Evolutionary conservation across 1,140 invertebrate species (phyloP), one percentile per base, ranked within the genome.

Genomic region (Panulirus ornatus): DNA sequence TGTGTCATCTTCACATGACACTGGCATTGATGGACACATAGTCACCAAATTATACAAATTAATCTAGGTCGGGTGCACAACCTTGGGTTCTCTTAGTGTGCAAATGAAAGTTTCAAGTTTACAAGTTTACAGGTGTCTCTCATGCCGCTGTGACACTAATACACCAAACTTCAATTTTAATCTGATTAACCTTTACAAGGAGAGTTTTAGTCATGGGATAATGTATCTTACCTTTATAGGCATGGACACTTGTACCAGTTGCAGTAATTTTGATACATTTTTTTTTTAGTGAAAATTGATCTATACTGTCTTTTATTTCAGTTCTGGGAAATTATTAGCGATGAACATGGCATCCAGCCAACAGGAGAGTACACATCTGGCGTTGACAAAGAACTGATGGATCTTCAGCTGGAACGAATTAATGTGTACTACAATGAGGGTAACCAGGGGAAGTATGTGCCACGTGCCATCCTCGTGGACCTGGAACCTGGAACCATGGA

Each of bases 311-410:
- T 40, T 19, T 51, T 27, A 1, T 88, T 81, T 44, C 78, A 88
- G 88, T 89, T 89, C 70, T 89, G 88, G 88, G 88, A 89, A 38
- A 89, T 89, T 8, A 89, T 89, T 44, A 89, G 88, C 30, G 88
- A 89, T 63, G 88, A 89, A 47, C 88, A 89, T 89, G 88, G 88
- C 70, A 89, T 89, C 66, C 88, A 89, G 51, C 88, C 88, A 71
- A 76, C 79, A 11, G 88, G 88, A 8, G 88, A 89, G 44, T 89
- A 89, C 79, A 84, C 88, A 3, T 14, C 79, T 30, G 79, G 79
- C n/a, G 66, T 54, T 40, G 88, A 89, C 6, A 89, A 89, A 58
- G 88, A 89, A 5, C 70, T 89, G 34, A 89, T 89, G 88, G 88
- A 89, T 36, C 88, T 89, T 30, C 88, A 89, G 47, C 44, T 89